phyloP scores from a whole-genome alignment of 37 sponge, comb jelly and placozoan species.

The Beroe forskalii region DNA sequence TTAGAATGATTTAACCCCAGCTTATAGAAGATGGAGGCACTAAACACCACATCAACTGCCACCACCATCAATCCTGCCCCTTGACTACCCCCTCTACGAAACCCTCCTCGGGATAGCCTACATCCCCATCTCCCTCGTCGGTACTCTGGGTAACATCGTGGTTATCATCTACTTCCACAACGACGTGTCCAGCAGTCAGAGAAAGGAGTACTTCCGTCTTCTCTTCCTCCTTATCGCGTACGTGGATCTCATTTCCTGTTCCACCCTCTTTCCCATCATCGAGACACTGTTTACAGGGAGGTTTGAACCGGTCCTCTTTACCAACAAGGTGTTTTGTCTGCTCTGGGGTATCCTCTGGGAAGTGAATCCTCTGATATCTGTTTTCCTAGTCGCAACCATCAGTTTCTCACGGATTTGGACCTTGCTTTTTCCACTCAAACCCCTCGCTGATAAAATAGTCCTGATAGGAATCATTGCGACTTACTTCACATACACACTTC shows the following conservation, averaged over 20 bases:
- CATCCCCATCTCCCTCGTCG: neutral
- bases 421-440: neutral
- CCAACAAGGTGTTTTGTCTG: neutral
- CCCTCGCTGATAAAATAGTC: neutral
- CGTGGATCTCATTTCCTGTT: neutral
- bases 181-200: neutral
- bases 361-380: neutral
- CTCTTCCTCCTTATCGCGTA: conserved; percentile 10
- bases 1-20: no score
- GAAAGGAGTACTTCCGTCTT: neutral
- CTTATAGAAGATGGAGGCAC: no score
- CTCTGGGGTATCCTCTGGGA: conserved; percentile 29
- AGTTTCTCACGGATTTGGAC: neutral
- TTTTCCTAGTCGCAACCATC: neutral
- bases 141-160: neutral
- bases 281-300: no score
- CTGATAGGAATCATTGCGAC: neutral
- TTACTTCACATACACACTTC: neutral
- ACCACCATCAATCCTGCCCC: no score
- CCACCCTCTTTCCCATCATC: neutral
- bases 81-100: no score
- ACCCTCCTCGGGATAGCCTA: neutral
- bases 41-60: no score
- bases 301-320: neutral
- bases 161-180: neutral